Evolutionary conservation across 2,797 vertebrate species (phyloP), one percentile per base, ranked within the genome.

Genomic region (Spinus pinus): DNA sequence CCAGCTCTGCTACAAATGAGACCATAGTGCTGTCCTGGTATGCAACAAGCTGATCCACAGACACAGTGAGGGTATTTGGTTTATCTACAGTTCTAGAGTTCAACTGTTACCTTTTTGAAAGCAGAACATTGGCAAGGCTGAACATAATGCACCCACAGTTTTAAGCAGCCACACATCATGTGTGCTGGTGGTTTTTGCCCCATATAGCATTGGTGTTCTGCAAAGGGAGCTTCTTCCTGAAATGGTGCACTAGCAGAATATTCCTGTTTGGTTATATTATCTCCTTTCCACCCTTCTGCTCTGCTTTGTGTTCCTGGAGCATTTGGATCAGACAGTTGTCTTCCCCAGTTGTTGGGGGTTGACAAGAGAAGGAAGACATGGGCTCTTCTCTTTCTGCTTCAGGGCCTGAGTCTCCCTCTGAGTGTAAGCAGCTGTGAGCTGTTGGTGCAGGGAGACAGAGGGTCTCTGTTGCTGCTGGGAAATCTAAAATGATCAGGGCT

Each of bases 401-500:
- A 23, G 56, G 42, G 5, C 10, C 44, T 20, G 49, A 8, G 42
- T 24, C n/a, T 81, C 30, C 44, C n/a, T 67, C 37, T 42, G 9
- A 58, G 22, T 18, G 42, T 41, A 47, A n/a, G 58, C 30, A 80
- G 28, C 56, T 66, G 18, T 58, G 77, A 83, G 37, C 23, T 2
- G 1, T 64, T 0, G 0, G 3, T 44, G 20, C 14, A 49, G 35
- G 39, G 35, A 35, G 35, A 50, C 24, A 27, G 23, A 24, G 3
- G 11, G 6, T 33, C 51, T 53, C 14, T 54, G 1, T 37, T 30
- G 50, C 73, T 74, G 25, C 66, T 81, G 6, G 14, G 25, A 57
- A 62, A 65, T 46, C 24, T 81, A 11, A 53, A 64, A 50, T 65
- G 53, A 50, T 84, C 12, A 13, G 17, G 39, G n/a, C 31, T 39